Base-by-base conservation (phyloP, 1,140 invertebrate species). In the Aleiodes sp. region DNA sequence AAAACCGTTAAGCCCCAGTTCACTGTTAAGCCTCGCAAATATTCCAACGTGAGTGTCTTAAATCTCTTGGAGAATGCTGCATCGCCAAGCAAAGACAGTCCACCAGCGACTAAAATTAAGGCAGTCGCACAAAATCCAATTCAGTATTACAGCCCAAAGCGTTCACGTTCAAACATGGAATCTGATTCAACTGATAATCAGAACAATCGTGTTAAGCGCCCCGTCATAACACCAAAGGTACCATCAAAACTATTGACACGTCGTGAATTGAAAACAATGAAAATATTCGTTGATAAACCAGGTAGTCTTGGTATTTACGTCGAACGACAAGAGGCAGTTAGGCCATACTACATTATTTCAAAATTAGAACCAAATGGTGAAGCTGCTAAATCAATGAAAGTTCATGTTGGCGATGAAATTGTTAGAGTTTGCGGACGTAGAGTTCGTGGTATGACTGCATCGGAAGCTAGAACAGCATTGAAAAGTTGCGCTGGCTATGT, bases 381-480 rank as follows among this genome's bases (percentile, higher is more conserved):
- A 7, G 84, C 84, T 0, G 73, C 72, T 0, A 82, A 73, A 35
- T 83, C 79, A 0, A 78, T 75, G 14, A 69, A 81, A 1, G 82
- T 88, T 43, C 82, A 84, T 33, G 77, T 90, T 35, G 90, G 90
- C 0, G 92, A 93, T 74, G 91, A 93, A 80, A 86, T 93, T 26
- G 82, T 93, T 10, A 88, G 91, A 72, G 89, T 93, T 10, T 91
- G 90, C 72, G 91, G 91, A 0, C 87, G 87, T 37, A 86, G 89
- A 37, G 73, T 93, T 37, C 86, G 89, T 16, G 90, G 91, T 0
- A 82, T 92, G 70, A 85, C 85, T n/a, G 82, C 90, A 8, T 74
- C 82, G 9, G 91, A 93, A 71, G 92, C 91, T 1, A 86, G 88
- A 21, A 87, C 87, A 43, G 84, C 89, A 14, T 70, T 93, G 16